These are phyloP conservation scores for Phengaris arion DNA, from an alignment of 2,888 invertebrate species.

Conservation along the genomic window DNA sequence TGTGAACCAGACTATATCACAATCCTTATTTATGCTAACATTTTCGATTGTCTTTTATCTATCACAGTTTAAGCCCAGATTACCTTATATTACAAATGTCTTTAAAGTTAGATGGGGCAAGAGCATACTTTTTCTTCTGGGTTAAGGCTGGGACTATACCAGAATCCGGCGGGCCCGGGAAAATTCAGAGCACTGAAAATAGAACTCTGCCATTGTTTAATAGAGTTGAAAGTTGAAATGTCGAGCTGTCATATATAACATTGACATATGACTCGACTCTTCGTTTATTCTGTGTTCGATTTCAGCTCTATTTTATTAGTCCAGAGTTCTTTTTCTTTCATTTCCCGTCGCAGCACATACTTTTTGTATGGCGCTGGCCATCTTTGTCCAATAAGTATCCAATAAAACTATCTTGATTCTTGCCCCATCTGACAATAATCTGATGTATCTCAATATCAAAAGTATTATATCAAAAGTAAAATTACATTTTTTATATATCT, in stretches of 20 bases:
- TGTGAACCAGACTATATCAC: constrained; percentile 23
- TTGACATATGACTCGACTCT: too few species aligned
- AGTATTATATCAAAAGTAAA: background rate
- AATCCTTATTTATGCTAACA: constrained; percentile 10
- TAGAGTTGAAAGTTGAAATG: too few species aligned
- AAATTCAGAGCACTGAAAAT: too few species aligned
- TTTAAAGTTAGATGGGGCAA: background rate
- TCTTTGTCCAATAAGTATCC: background rate
- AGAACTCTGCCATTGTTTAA: too few species aligned
- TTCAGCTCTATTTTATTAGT: too few species aligned
- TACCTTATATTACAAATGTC: background rate
- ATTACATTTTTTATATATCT: background rate
- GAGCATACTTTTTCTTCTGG: background rate
- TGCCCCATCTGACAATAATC: background rate
- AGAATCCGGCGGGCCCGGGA: too few species aligned
- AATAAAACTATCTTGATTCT: too few species aligned
- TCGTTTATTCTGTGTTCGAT: too few species aligned
- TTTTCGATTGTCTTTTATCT: background rate
- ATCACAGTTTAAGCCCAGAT: constrained; percentile 25
- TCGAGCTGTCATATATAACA: too few species aligned
- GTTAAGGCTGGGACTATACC: too few species aligned
- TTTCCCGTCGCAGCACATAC: too few species aligned
- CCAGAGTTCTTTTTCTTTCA: too few species aligned
- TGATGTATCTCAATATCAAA: background rate
- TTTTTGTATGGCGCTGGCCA: background rate